Conservation (phyloP, 2,888 invertebrate genomes). For the Liodrosophila aerea region DNA sequence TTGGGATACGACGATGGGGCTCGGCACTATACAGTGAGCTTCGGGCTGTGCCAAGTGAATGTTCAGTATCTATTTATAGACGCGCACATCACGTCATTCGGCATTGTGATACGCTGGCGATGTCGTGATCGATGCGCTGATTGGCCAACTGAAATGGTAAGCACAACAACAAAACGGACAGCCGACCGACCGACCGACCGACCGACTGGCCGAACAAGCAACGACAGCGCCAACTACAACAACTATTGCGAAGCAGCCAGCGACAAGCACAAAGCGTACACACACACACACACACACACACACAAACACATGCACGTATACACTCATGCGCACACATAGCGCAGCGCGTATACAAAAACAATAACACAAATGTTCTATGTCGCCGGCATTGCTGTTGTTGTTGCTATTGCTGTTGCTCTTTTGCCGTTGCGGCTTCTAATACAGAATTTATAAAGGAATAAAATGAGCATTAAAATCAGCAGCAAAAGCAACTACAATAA, state of each 20-base stretch:
- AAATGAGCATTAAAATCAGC: slow-evolving; percentile 63
- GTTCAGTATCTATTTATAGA: slow-evolving; percentile 63
- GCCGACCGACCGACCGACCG: no score
- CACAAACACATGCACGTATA: slow-evolving; percentile 34
- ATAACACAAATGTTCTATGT: slow-evolving; percentile 63
- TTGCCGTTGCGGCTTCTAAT: slow-evolving; percentile 64
- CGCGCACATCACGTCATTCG: slow-evolving; percentile 48
- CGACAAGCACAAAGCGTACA: slow-evolving; percentile 44
- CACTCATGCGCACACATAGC: no score
- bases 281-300: slow-evolving; percentile 34
- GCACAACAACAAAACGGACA: no score
- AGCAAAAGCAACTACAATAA: slow-evolving; percentile 25
- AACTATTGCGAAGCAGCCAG: slow-evolving; percentile 46
- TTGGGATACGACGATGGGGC: slow-evolving; percentile 31
- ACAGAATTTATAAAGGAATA: slow-evolving; percentile 69
- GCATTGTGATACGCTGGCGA: slow-evolving; percentile 44
- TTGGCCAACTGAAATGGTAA: slow-evolving; percentile 42
- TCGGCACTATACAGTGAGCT: slow-evolving; percentile 26
- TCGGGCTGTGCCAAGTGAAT: slow-evolving; percentile 49
- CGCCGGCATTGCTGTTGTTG: slow-evolving; percentile 47
- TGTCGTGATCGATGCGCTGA: slow-evolving; percentile 55
- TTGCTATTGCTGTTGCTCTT: slow-evolving; percentile 26
- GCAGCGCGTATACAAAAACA: slow-evolving; percentile 29
- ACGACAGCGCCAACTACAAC: slow-evolving; percentile 39
- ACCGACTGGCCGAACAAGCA: slow-evolving; percentile 28